A percentile compares a stretch with the other conserved stretches of the same genome.
Evolutionary conservation across 35 echinoderm and acorn worm genomes (phyloP).

Genomic region (Stichopus chloronotus): DNA sequence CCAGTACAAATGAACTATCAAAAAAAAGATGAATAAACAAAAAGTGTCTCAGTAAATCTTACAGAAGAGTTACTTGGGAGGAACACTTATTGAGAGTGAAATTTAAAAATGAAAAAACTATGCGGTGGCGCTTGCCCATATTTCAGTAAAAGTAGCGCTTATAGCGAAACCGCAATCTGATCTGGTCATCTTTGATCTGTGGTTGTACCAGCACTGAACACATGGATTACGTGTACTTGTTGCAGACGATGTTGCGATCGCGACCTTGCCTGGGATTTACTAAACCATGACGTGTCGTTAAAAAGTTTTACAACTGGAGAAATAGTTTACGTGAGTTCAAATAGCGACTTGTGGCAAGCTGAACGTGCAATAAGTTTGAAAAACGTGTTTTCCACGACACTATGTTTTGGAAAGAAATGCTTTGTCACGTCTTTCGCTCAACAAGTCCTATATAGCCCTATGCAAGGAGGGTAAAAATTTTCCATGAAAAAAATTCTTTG

Average conservation of each 20-base stretch:
- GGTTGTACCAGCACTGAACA: neutral
- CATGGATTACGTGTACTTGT: conserved; percentile 40
- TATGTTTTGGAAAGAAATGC: no score
- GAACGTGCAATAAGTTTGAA: no score
- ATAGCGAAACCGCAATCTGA: neutral
- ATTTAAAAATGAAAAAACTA: neutral
- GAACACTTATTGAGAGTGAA: neutral
- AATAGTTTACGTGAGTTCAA: neutral
- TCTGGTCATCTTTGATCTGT: conserved; percentile 28
- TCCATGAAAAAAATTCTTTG: no score
- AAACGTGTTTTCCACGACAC: no score
- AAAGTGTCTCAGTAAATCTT: neutral
- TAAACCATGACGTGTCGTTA: conserved; percentile 17
- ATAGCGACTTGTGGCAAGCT: no score
- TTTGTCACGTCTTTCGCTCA: no score
- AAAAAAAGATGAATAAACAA: no score
- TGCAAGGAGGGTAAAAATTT: no score
- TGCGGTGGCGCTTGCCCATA: neutral
- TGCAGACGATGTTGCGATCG: neutral
- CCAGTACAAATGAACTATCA: neutral
- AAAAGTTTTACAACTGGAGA: neutral
- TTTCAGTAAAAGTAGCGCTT: neutral
- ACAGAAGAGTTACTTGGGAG: neutral
- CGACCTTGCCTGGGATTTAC: conserved; percentile 34
- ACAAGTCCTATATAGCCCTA: no score